Evolutionary conservation across 2,113 vertebrate species (phyloP).

Genomic region (Poecile atricapillus): DNA sequence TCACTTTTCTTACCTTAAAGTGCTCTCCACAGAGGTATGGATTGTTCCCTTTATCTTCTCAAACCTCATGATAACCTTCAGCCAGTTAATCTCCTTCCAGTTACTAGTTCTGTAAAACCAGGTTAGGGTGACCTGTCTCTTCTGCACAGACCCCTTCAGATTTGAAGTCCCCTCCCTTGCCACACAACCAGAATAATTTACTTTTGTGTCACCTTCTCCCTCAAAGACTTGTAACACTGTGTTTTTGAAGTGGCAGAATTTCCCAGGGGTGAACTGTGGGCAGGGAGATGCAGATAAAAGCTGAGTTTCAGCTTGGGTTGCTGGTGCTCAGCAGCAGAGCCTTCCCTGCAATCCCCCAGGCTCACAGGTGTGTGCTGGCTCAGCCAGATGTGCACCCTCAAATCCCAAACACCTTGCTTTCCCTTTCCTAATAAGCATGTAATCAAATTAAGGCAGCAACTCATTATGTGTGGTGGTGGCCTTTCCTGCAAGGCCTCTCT

Average conservation of each 20-base stretch:
- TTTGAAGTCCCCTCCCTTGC: neutral
- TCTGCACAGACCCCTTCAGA: accelerated
- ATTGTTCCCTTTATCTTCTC: accelerated
- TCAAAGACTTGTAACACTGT: neutral
- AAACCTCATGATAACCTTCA: accelerated
- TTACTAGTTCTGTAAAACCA: neutral
- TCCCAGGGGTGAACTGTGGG: neutral
- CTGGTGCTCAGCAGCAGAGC: neutral
- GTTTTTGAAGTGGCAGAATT: neutral
- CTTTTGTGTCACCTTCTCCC: neutral
- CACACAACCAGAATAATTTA: neutral
- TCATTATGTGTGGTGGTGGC: neutral
- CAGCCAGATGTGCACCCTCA: neutral
- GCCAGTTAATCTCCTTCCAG: accelerated
- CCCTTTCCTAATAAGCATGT: neutral
- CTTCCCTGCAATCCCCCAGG: neutral
- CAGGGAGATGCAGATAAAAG: neutral
- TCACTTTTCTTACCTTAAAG: accelerated
- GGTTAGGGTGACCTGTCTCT: neutral
- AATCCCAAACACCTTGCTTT: neutral
- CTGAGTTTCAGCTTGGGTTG: neutral
- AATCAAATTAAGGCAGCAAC: neutral
- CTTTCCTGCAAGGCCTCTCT: neutral
- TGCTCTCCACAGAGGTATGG: accelerated
- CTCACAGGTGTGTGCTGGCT: neutral